A percentile compares a stretch with the other conserved stretches of the same genome.
phyloP scores from a whole-genome alignment of 1,140 invertebrate genomes.

The Pseudomyrmex concolor region DNA sequence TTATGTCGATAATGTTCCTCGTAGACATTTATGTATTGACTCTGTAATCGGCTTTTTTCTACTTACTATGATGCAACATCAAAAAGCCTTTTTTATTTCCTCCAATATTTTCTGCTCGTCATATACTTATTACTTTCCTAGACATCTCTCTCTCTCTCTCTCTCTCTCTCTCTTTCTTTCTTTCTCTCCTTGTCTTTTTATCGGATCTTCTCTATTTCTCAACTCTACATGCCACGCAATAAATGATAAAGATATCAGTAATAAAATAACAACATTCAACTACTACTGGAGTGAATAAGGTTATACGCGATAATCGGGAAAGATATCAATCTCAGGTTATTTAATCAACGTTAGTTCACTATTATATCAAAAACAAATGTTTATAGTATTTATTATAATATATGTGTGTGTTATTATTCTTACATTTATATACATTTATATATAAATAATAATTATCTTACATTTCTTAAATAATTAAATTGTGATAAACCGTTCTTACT shows the following conservation, averaged over 20 bases:
- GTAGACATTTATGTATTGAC: neutral
- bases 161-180: neutral
- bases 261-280: constrained; percentile 35
- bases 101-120: neutral
- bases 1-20: neutral
- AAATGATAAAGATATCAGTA: constrained; percentile 16
- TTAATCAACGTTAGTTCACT: too few species aligned
- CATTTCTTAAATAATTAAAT: too few species aligned
- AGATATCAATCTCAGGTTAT: constrained; percentile 1
- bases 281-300: neutral
- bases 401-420: too few species aligned
- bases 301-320: neutral
- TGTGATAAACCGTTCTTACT: too few species aligned
- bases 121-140: neutral
- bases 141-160: neutral
- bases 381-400: too few species aligned
- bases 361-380: too few species aligned
- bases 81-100: neutral
- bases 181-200: neutral
- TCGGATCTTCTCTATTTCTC: constrained; percentile 2
- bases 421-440: too few species aligned
- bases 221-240: neutral
- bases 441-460: too few species aligned
- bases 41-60: neutral
- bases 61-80: neutral